Conservation (phyloP, 2,888 invertebrate species). For the Alviniconcha strummeri region DNA sequence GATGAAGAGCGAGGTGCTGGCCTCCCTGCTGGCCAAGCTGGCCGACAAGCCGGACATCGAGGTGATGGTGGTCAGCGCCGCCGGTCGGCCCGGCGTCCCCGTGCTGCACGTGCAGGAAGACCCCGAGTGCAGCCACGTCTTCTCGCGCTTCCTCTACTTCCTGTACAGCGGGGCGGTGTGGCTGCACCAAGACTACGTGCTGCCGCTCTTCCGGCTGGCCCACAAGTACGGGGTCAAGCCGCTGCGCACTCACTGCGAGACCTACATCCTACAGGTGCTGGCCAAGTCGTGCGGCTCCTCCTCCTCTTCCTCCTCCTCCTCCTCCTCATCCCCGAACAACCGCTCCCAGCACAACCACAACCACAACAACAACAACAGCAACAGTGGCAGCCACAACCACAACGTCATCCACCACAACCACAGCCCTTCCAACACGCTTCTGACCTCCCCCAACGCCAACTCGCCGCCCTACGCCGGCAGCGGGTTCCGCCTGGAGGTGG, state of each 20-base stretch:
- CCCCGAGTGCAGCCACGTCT: constrained; percentile 64
- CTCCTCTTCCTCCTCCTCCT: constrained; percentile 4
- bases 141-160: constrained; percentile 69
- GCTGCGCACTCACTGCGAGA: constrained; percentile 66
- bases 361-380: constrained; percentile 23
- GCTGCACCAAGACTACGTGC: constrained; percentile 68
- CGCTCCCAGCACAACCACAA: not conserved
- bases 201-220: constrained; percentile 67
- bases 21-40: constrained; percentile 57
- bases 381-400: constrained; percentile 20
- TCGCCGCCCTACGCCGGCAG: constrained; percentile 39
- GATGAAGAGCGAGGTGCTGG: constrained; percentile 62
- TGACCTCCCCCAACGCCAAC: constrained; percentile 36
- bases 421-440: not conserved
- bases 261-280: constrained; percentile 64
- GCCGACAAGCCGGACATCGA: constrained; percentile 35
- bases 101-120: constrained; percentile 59
- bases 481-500: constrained; percentile 42
- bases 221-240: constrained; percentile 67
- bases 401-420: constrained; percentile 24
- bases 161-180: constrained; percentile 70
- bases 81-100: constrained; percentile 42
- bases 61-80: constrained; percentile 30
- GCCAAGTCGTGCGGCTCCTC: constrained; percentile 41
- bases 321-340: constrained; percentile 11